Evolutionary conservation across 2,797 vertebrate genomes (phyloP), one percentile per base, ranked within the genome.

Genomic region (Tangara arthus): DNA sequence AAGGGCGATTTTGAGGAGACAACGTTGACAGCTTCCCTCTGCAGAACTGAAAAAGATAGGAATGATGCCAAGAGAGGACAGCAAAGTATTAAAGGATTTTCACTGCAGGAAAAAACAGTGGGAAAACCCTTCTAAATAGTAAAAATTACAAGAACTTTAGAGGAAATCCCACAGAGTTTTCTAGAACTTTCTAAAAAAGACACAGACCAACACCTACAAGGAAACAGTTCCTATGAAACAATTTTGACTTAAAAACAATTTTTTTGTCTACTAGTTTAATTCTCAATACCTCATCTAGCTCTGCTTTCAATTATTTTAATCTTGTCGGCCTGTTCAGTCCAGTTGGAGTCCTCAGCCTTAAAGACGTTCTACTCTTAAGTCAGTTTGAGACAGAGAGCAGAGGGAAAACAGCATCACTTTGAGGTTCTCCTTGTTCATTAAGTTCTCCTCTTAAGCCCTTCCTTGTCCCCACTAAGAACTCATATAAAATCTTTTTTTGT

Each of bases 1-100:
- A 15, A 89, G 49, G 17, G 19, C 32, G 79, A 72, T 52, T 46
- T 22, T 57, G 49, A 78, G 41, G 19, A 75, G 41, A 39, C 4
- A 56, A 35, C 0, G 0, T 2, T 9, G 26, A 56, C 20, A 69
- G 41, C 6, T 81, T 81, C 49, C 34, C n/a, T 42, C 8, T 28
- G 35, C 44, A 19, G 26, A 72, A 32, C 0, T 77, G 28, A 52
- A 59, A 79, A 73, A 82, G 19, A 47, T 1, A 52, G 34, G 42
- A 92, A 82, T 1, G 0, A 65, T 87, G 37, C 5, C 34, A 49
- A 49, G 32, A 39, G 26, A 15, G 13, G 8, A 60, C 21, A 75
- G 44, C 0, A 8, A 56, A 56, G 10, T 71, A 39, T 60, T 26
- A 60, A 65, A 90, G 47, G 9, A 76, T 12, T n/a, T 65, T 8